Base-by-base conservation (phyloP, 2,113 vertebrate genomes). In the Neolamprologus sp. region DNA sequence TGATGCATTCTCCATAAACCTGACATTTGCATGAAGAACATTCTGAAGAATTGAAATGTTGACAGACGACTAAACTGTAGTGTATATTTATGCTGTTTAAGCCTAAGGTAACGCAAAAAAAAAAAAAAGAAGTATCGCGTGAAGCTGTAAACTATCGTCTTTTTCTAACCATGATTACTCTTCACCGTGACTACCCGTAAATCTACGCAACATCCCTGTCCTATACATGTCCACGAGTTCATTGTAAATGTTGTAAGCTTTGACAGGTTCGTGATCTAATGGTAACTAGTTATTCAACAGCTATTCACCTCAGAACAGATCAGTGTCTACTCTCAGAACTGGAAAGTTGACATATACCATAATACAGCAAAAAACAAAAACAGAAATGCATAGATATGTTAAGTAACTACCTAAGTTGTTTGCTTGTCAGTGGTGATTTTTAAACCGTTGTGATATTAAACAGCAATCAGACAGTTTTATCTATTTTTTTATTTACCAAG, bases 101-200 rank as follows among this genome's bases (percentile, higher is more conserved):
- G 89, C 91, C 88, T 92, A 84, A 55, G 85, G 81, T 85, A 86
- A 89, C 80, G 81, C 71, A 87, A 90, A 89, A 63, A 53, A 60
- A 54, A 7, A 7, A 14, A 16, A 17, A 35, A 37, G 1, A 65
- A 11, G 16, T 80, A 86, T 89, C 92, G 90, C 84, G 40, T 85
- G 87, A 91, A 92, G 93, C 91, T 94, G 93, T 93, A 95, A 95
- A 94, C 91, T 90, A 93, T 92, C 45, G 35, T 89, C 85, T 89
- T 87, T 91, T 63, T 63, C 58, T 63, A 63, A 19, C 58, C 58
- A 63, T 63, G 58, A 85, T 93, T 86, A 93, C 58, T 96, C 95
- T 97, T 97, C 85, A 96, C 97, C 96, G 96, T 97, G 97, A 97
- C 97, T 98, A 99, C 98, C 98, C 97, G 98, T 98, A 98, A 98